A percentile compares a stretch with the other conserved stretches of the same genome.
These are phyloP conservation scores for Sula dactylatra DNA, from an alignment of 2,113 vertebrate species.

Conservation along the genomic window DNA sequence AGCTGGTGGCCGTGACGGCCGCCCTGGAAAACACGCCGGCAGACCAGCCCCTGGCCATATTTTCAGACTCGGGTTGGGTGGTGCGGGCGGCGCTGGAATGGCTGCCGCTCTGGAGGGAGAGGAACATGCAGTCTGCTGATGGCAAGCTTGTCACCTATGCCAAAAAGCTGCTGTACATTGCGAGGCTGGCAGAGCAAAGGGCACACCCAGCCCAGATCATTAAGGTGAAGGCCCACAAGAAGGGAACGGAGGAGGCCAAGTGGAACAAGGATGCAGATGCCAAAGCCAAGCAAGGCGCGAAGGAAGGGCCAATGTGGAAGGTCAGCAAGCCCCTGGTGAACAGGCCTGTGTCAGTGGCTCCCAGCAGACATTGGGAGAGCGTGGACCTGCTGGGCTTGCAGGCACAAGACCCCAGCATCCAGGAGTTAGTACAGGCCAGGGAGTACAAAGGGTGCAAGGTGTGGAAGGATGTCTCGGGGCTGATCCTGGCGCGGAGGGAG, in stretches of 20 bases:
- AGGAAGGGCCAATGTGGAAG: slow-evolving; percentile 58
- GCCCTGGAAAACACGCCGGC: neutral
- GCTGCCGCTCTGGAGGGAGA: slow-evolving; percentile 39
- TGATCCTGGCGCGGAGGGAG: slow-evolving; percentile 11
- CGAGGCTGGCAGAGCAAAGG: slow-evolving; percentile 16
- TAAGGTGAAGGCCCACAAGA: slow-evolving; percentile 55
- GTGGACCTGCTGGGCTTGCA: slow-evolving; percentile 44
- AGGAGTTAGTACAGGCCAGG: neutral
- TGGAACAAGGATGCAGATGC: slow-evolving; percentile 47
- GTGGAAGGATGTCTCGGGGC: slow-evolving; percentile 16
- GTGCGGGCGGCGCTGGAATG: neutral
- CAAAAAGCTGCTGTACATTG: slow-evolving; percentile 50
- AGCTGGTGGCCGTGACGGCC: slow-evolving; percentile 13
- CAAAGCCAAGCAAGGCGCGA: slow-evolving; percentile 46
- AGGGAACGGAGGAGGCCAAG: slow-evolving; percentile 51
- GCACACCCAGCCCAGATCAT: neutral
- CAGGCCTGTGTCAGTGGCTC: accelerated
- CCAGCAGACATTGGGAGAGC: neutral
- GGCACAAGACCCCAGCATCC: slow-evolving; percentile 15
- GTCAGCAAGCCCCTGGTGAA: neutral
- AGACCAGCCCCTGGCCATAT: slow-evolving; percentile 21
- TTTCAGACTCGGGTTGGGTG: slow-evolving; percentile 29
- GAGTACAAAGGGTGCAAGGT: slow-evolving; percentile 56
- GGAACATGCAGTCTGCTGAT: slow-evolving; percentile 12
- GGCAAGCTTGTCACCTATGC: slow-evolving; percentile 43